These are phyloP conservation scores for Aphrophora alni DNA, from an alignment of 2,888 invertebrate genomes.

Conservation along the genomic window DNA sequence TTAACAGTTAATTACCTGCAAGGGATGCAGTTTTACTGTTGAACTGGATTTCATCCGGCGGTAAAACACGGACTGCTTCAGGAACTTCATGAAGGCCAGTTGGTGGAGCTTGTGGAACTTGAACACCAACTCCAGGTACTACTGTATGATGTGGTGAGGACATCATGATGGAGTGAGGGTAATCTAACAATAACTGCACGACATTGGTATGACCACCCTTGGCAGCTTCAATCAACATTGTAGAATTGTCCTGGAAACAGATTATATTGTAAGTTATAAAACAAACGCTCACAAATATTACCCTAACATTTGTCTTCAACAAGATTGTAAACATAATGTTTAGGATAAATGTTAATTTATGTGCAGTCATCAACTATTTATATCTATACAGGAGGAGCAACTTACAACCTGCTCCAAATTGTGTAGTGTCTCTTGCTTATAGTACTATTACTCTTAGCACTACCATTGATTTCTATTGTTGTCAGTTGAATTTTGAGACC, in stretches of 20 bases:
- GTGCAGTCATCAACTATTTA: too few relatives aligned
- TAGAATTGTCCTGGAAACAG: constrained; percentile 83
- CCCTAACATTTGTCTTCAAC: background rate
- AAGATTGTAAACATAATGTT: background rate
- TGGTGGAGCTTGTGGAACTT: constrained; percentile 39
- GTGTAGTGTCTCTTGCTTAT: too few relatives aligned
- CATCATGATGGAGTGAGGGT: constrained; percentile 85
- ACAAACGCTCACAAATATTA: background rate
- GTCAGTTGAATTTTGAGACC: too few relatives aligned
- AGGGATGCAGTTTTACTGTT: constrained; percentile 39
- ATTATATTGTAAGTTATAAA: constrained; percentile 19
- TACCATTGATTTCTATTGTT: too few relatives aligned
- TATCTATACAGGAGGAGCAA: too few relatives aligned
- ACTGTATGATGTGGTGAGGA: constrained; percentile 56
- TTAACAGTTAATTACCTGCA: too few relatives aligned
- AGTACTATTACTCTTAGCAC: too few relatives aligned
- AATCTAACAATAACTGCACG: constrained; percentile 93
- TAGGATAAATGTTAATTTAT: background rate
- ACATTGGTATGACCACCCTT: constrained; percentile 97
- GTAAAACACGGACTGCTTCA: constrained; percentile 63
- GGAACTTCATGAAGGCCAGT: constrained; percentile 65
- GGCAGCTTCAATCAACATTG: constrained; percentile 98
- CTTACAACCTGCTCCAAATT: too few relatives aligned
- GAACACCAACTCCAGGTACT: constrained; percentile 7
- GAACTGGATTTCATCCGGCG: constrained; percentile 45